A percentile compares a stretch with the other conserved stretches of the same genome.
These are phyloP conservation scores for Lepus oiostolus DNA, from an alignment of 2,797 vertebrate genomes.

Conservation along the genomic window DNA sequence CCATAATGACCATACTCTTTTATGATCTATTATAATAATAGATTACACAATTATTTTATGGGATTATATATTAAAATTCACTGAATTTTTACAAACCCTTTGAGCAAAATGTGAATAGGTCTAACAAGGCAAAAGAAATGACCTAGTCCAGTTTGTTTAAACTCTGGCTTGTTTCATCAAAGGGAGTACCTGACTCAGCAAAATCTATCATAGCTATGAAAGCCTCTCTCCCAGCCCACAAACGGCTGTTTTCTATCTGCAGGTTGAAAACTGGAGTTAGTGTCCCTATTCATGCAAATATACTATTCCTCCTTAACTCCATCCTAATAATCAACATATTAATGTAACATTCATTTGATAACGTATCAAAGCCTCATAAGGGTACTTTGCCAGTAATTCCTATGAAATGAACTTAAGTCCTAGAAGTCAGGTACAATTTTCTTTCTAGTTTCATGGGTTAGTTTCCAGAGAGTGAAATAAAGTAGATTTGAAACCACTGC, in stretches of 20 bases:
- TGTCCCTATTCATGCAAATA: background rate
- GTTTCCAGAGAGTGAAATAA: constrained; percentile 51
- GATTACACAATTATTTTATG: constrained; percentile 80
- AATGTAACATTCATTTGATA: background rate
- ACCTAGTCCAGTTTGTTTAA: constrained; percentile 58
- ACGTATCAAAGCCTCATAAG: background rate
- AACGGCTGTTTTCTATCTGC: background rate
- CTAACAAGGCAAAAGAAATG: constrained; percentile 76
- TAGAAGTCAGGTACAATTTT: background rate
- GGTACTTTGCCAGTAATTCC: background rate
- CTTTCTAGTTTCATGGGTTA: background rate
- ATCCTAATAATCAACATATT: background rate
- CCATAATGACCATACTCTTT: constrained; percentile 75
- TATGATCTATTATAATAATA: constrained; percentile 83
- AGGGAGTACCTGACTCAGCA: background rate
- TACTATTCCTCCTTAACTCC: background rate
- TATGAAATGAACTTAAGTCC: background rate
- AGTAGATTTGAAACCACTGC: background rate
- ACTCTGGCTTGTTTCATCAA: background rate
- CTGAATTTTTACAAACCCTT: constrained; percentile 74
- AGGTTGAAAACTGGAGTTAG: background rate
- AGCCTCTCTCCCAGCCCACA: background rate
- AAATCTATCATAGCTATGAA: background rate
- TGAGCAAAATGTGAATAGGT: constrained; percentile 67
- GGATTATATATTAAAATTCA: constrained; percentile 79